Base-by-base conservation (phyloP, 2,888 invertebrate species). In the Rhingia campestris region DNA sequence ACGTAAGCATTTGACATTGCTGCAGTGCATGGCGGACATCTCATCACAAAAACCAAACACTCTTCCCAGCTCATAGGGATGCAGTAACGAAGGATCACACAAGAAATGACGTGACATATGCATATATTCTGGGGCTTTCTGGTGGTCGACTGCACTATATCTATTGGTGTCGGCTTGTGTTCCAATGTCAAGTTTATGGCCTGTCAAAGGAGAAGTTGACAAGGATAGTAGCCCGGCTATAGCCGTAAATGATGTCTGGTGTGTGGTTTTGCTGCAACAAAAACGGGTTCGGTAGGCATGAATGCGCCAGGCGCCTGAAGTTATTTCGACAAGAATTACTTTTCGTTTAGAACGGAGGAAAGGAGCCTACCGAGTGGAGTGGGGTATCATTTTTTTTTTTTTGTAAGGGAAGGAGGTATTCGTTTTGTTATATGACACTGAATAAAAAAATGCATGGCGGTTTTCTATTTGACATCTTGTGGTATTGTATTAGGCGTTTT, bases 151-250 rank as follows among this genome's bases (percentile, higher is more conserved):
- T 22, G 22, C 22, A 22, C 22, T 22, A 22, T 22, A 12, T 43
- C 32, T 73, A 41, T 54, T 4, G 41, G 43, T 72, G 64, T 61
- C 53, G 30, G 58, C 37, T 30, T 74, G 32, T 63, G 43, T 75
- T 81, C 81, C 81, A 75, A 81, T 81, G 81, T 81, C 81, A 81
- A 81, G 81, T 81, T 81, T 81, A 70, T 70, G 53, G 64, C 51
- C 63, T 53, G 56, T 33, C 45, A 56, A 39, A 35, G 61, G 30
- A 43, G 37, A 43, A 58, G 6, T n/a, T 66, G 67, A 67, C 67
- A 63, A 73, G 22, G 54, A 49, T 22, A 56, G 45, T 74, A 49
- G 41, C 47, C 61, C 33, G 54, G 41, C 12, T 51, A 39, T 74
- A 49, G 41, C 47, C 61, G 12, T 33, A 39, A 39, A 47, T 49